These are phyloP conservation scores for Drosophila bunnanda DNA, from an alignment of 2,888 invertebrate species.

Conservation along the genomic window DNA sequence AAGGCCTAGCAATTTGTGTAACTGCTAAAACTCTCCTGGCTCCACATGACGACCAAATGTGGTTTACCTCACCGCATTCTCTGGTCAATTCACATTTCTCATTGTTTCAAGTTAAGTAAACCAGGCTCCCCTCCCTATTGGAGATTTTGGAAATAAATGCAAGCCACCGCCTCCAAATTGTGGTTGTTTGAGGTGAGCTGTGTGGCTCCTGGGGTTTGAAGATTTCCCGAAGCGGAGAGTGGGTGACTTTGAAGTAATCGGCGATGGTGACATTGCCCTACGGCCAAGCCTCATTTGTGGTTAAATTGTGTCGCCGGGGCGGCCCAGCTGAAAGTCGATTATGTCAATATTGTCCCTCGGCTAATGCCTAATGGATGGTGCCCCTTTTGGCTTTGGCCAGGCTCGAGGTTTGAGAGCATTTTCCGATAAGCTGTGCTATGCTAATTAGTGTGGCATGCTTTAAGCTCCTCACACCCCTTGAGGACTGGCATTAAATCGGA, in stretches of 20 bases:
- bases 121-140: neutral
- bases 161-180: constrained; percentile 27
- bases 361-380: constrained; percentile 68
- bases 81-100: constrained; percentile 38
- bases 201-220: constrained; percentile 11
- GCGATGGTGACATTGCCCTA: constrained; percentile 57
- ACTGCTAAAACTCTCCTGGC: neutral
- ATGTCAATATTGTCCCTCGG: constrained; percentile 74
- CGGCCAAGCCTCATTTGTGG: constrained; percentile 80
- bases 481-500: constrained; percentile 17
- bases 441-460: constrained; percentile 62
- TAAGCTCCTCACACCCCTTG: neutral
- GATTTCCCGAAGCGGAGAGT: neutral
- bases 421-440: constrained; percentile 71
- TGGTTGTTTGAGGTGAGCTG: constrained; percentile 35
- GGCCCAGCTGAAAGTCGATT: constrained; percentile 76
- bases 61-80: constrained; percentile 30
- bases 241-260: constrained; percentile 69
- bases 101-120: constrained; percentile 45
- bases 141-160: constrained; percentile 27
- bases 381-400: constrained; percentile 17
- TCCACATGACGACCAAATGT: constrained; percentile 5
- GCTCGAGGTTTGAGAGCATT: constrained; percentile 34
- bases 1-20: neutral
- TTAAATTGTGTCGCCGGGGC: constrained; percentile 72